These are phyloP conservation scores for Smittia sp. DNA, from an alignment of 2,888 invertebrate species.

Conservation along the genomic window DNA sequence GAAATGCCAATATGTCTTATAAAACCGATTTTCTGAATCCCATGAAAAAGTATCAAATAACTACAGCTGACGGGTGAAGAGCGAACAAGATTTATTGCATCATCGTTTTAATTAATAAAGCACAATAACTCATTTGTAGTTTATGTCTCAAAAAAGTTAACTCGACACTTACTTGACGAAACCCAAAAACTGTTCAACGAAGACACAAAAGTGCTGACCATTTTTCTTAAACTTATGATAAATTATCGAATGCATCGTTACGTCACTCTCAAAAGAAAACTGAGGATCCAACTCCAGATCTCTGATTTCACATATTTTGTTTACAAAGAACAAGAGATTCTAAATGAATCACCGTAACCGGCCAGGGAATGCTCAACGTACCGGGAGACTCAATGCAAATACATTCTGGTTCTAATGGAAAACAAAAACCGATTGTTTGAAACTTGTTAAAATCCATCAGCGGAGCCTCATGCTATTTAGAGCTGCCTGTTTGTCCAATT, in stretches of 20 bases:
- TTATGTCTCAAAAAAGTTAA: background rate
- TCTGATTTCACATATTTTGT: no score
- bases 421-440: slow-evolving; percentile 1
- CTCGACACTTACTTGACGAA: slow-evolving; percentile 12
- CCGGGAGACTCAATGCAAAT: no score
- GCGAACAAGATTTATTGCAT: background rate
- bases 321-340: no score
- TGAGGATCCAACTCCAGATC: no score
- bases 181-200: slow-evolving; percentile 10
- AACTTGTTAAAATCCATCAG: background rate
- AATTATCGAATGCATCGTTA: no score
- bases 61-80: background rate
- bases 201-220: slow-evolving; percentile 27
- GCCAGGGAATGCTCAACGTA: no score
- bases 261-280: no score
- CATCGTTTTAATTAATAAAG: background rate
- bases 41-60: background rate
- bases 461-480: background rate
- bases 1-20: background rate
- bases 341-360: no score
- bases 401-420: background rate
- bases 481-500: background rate
- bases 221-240: slow-evolving; percentile 27
- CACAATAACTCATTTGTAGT: background rate
- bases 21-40: background rate